These are phyloP conservation scores for Spondyliosoma cantharus DNA, from an alignment of 2,797 vertebrate genomes.

Conservation along the genomic window DNA sequence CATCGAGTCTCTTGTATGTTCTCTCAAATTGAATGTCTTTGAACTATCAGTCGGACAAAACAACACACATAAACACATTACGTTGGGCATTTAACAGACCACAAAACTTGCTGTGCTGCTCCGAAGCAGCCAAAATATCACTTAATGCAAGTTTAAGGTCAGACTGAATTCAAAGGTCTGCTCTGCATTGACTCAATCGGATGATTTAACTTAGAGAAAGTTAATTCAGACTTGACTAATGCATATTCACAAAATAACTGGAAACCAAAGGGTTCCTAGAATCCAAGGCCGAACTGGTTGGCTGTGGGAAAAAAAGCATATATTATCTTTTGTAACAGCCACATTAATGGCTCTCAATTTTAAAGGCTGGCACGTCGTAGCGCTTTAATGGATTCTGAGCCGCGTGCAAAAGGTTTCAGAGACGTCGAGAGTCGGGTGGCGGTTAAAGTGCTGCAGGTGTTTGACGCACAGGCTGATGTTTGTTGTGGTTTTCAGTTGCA, in stretches of 20 bases:
- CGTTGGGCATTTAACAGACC: too few species aligned
- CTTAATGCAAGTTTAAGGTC: background rate
- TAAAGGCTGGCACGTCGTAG: background rate
- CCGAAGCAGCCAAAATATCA: background rate
- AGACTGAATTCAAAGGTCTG: background rate
- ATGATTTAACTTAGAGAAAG: background rate
- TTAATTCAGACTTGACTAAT: background rate
- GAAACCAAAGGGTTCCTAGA: background rate
- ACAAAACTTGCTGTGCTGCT: too few species aligned
- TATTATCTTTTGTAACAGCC: too few species aligned
- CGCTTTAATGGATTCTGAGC: background rate
- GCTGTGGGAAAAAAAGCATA: too few species aligned
- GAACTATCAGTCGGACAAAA: background rate
- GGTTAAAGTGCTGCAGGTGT: background rate
- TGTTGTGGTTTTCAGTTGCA: constrained; percentile 10
- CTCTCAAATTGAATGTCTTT: background rate
- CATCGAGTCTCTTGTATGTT: too few species aligned
- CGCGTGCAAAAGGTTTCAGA: background rate
- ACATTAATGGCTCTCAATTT: background rate
- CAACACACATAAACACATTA: background rate
- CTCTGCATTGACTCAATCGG: background rate
- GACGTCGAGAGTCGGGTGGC: background rate
- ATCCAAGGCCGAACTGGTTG: background rate
- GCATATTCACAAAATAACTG: background rate
- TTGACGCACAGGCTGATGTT: constrained; percentile 7